phyloP scores from a whole-genome alignment of 1,140 invertebrate genomes.

The Drosophila rufa region DNA sequence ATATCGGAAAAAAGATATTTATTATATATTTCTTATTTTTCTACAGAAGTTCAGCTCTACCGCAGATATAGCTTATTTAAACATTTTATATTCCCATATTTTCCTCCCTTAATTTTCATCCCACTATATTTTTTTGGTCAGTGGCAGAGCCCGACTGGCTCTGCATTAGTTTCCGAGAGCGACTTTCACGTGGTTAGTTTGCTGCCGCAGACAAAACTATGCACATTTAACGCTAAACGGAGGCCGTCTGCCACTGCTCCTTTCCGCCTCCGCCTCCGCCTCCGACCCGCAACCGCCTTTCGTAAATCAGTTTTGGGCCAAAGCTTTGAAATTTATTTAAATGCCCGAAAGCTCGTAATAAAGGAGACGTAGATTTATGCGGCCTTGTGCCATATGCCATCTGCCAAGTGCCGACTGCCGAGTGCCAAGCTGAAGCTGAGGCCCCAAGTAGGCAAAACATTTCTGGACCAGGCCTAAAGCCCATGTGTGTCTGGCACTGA shows the following conservation, averaged over 20 bases:
- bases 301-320: constrained; percentile 73
- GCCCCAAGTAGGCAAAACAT: constrained; percentile 59
- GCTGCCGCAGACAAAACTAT: constrained; percentile 65
- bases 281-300: constrained; percentile 5
- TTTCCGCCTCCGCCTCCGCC: constrained; percentile 14
- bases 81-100: not conserved
- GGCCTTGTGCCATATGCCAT: constrained; percentile 61
- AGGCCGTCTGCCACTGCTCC: constrained; percentile 27
- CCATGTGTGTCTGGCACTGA: constrained; percentile 64
- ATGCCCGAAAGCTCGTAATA: constrained; percentile 80
- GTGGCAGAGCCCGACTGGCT: not conserved
- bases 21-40: not conserved
- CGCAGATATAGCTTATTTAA: too few species aligned
- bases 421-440: constrained; percentile 42
- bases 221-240: constrained; percentile 76
- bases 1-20: too few species aligned
- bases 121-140: not conserved
- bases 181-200: constrained; percentile 80
- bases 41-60: not conserved
- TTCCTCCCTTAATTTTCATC: not conserved
- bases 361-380: constrained; percentile 76
- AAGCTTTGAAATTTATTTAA: constrained; percentile 81
- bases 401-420: constrained; percentile 51
- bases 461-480: constrained; percentile 67
- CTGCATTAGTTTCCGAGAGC: constrained; percentile 59